Evolutionary conservation across 2,113 vertebrate genomes (phyloP), one percentile per base, ranked within the genome.

Genomic region (Pelecanoides urinatrix): DNA sequence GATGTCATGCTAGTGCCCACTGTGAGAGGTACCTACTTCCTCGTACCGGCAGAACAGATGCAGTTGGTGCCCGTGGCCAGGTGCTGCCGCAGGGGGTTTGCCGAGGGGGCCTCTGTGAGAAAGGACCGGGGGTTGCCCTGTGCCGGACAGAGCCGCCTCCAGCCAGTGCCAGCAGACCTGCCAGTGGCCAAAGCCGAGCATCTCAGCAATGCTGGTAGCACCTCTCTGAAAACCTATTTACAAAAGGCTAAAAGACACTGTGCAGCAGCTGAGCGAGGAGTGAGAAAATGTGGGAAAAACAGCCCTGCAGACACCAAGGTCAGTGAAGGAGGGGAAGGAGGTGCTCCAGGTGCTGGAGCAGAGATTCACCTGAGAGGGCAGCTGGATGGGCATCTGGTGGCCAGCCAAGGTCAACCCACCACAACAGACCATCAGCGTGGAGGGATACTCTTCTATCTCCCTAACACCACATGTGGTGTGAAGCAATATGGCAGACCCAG

Each of bases 91-190:
- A 27, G 26, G 29, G 19, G 21, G 2, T 10, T 25, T 32, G 16
- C 16, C 1, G 3, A 9, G 19, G 17, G 2, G 34, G 13, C 4
- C 29, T 67, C 78, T 65, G 21, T 68, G 49, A 36, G 38, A 53
- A 90, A 38, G 42, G n/a, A 68, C 11, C 7, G 3, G 2, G 20
- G 13, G 13, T 32, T 63, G 36, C 36, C 30, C 85, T 16, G 6
- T 73, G n/a, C 68, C 6, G 5, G 38, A 16, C n/a, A 58, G 16
- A 38, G 68, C 15, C 2, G 8, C 30, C 16, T 76, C 68, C 49
- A 45, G 44, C 29, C 5, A 2, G 22, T 6, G 4, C 30, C 47
- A 44, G 62, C 1, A 2, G 53, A 61, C 34, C 11, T 0, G 3
- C 20, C 1, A 3, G 29, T 61, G 32, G 59, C 25, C 38, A 65